Evolutionary conservation across 1,140 invertebrate species (phyloP), one percentile per base, ranked within the genome.

Genomic region (Nylanderia fulva): DNA sequence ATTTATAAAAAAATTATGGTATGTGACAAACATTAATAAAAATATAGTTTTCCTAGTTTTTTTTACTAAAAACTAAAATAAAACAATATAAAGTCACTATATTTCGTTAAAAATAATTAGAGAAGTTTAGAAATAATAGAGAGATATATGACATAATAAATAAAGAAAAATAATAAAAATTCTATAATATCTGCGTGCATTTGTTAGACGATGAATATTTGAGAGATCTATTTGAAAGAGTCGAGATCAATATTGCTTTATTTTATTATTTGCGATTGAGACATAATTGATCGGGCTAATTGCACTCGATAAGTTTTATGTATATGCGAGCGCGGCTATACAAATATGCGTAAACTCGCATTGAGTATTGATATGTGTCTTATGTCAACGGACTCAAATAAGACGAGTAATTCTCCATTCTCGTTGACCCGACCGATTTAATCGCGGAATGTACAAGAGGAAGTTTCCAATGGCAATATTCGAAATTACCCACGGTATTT

Each of bases 391-490:
- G 24, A 87, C 75, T 87, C 69, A 29, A 52, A 52, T 2, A n/a
- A 33, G 39, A 64, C 15, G 13, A 82, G 85, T 87, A 90, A 88
- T 90, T 71, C 82, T 91, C 87, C 85, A 29, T 72, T 83, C 87
- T 66, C 68, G 64, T 85, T 87, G 80, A 88, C 85, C 85, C 68
- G 83, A 63, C 45, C 75, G 76, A 3, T 86, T 90, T 90, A 83
- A 88, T 90, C 85, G 85, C 76, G 76, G 9, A 27, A 71, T 56
- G 52, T 86, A 36, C 39, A 66, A 79, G 84, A 84, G 86, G 89
- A 90, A 84, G 33, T 90, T 90, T 85, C 83, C 24, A 15, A 39
- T 18, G 83, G 24, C 18, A 8, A 60, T 42, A 39, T 77, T 13
- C 8, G 39, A 68, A 72, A 58, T 11, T 29, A 58, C n/a, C 45